Base-by-base conservation (phyloP, 1,140 invertebrate genomes). In the Berghia stephanieae region DNA sequence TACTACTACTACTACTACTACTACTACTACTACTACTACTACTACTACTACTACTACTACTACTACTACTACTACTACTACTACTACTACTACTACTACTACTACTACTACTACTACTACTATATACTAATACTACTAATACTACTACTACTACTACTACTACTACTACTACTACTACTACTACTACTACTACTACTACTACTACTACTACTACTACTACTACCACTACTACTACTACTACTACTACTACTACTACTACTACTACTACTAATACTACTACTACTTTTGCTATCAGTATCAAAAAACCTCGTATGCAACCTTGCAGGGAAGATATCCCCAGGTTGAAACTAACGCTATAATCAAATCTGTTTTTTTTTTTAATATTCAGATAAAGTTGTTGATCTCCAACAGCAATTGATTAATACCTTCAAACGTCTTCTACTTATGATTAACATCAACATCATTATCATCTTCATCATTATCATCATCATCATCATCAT, bases 1-100 rank as follows among this genome's bases (percentile, higher is more conserved):
- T 75, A 75, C 72, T 75, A 75, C 72, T 75, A 75, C 72, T 75
- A 75, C 72, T 75, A 75, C 49, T 75, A 75, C 72, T 75, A 60
- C 72, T 75, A 60, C 72, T 75, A 60, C 49, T 75, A 60, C 49
- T 3, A 75, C 72, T 57, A 75, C 72, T 57, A 75, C 72, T 57
- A 75, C 72, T 57, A 75, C 49, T 57, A 75, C 72, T 75, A 75
- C 72, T 75, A 75, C 72, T 75, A 75, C 72, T 66, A 60, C 72
- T 75, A 75, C 72, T 75, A 75, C 72, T 75, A 75, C 72, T 75
- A 75, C 72, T 46, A 72, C 69, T 46, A 72, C 69, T 46, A 72
- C 69, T 46, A 52, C 69, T 46, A 72, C 69, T 46, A 72, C 69
- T 46, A 72, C 66, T 68, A 68, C 66, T 68, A 68, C 66, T 68